Conservation (phyloP, 2,797 vertebrate species). For the Gobionotothen gibberifrons region DNA sequence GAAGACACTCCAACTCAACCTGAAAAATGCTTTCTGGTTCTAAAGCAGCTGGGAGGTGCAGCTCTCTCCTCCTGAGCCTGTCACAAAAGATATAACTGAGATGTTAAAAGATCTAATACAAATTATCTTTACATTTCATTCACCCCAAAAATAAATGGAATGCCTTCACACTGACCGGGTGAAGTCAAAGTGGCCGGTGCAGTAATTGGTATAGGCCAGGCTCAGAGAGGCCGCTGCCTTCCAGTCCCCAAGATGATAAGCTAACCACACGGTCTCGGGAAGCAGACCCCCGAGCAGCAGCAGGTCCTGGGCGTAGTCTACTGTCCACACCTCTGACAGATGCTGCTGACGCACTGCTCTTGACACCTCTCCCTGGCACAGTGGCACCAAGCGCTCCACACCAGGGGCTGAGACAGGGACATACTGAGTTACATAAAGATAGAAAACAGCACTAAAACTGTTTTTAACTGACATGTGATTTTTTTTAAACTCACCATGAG, state of each 20-base stretch:
- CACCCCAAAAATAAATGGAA: background rate
- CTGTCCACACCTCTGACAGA: conserved; percentile 93
- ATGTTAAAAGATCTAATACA: background rate
- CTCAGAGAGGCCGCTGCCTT: conserved; percentile 91
- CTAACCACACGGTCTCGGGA: conserved; percentile 93
- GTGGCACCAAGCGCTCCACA: conserved; percentile 81
- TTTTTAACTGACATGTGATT: background rate
- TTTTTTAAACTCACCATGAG: conserved; percentile 81
- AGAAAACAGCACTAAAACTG: background rate
- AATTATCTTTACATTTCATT: background rate
- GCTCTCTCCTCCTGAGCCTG: conserved; percentile 82
- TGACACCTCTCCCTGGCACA: conserved; percentile 85
- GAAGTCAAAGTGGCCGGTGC: conserved; percentile 69
- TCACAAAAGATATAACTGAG: conserved; percentile 19
- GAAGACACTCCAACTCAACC: conserved; percentile 86
- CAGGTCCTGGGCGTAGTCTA: conserved; percentile 92
- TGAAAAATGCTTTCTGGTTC: conserved; percentile 88
- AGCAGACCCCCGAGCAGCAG: conserved; percentile 91
- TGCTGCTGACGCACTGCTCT: conserved; percentile 86
- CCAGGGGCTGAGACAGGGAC: conserved; percentile 57
- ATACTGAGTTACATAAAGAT: background rate
- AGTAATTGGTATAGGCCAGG: conserved; percentile 86
- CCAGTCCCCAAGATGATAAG: conserved; percentile 92
- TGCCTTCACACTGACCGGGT: conserved; percentile 77
- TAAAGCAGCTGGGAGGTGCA: conserved; percentile 84